Evolutionary conservation across 2,888 invertebrate genomes (phyloP).

Genomic region (Tetanocera ferruginea): DNA sequence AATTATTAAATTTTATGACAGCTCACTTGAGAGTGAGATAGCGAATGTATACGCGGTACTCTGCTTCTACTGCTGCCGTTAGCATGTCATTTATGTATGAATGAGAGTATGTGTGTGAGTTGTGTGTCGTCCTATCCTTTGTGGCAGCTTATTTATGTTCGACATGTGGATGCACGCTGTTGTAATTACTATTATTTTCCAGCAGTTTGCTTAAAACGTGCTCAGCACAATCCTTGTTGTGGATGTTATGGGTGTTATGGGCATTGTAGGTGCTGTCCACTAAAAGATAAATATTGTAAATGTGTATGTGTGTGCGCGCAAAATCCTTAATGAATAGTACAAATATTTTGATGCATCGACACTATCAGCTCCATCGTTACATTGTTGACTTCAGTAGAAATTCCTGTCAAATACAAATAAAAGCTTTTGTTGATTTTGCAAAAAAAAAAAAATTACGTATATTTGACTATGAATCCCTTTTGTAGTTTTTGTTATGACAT

Average conservation of each 20-base stretch:
- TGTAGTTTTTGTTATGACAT: too few species aligned
- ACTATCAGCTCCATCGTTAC: too few species aligned
- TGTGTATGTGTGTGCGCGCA: too few species aligned
- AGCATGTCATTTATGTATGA: neutral
- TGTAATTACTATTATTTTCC: conserved; percentile 25
- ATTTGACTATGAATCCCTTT: too few species aligned
- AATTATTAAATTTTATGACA: conserved; percentile 67
- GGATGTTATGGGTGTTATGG: neutral
- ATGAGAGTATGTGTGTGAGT: conserved; percentile 18
- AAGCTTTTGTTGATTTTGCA: too few species aligned
- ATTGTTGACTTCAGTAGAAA: too few species aligned
- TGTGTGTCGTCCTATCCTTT: neutral
- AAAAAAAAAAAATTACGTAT: too few species aligned
- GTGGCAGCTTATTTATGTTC: conserved; percentile 32
- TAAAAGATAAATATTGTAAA: too few species aligned
- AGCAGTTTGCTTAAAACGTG: neutral
- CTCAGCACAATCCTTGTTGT: too few species aligned
- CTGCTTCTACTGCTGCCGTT: neutral
- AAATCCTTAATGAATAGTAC: too few species aligned
- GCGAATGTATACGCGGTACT: neutral
- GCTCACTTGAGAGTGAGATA: conserved; percentile 39
- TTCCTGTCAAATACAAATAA: too few species aligned
- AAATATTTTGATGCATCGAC: too few species aligned
- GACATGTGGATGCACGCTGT: conserved; percentile 34
- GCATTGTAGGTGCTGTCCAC: neutral